Conservation (phyloP, 2,888 invertebrate genomes). For the Linnaemya vulpina region DNA sequence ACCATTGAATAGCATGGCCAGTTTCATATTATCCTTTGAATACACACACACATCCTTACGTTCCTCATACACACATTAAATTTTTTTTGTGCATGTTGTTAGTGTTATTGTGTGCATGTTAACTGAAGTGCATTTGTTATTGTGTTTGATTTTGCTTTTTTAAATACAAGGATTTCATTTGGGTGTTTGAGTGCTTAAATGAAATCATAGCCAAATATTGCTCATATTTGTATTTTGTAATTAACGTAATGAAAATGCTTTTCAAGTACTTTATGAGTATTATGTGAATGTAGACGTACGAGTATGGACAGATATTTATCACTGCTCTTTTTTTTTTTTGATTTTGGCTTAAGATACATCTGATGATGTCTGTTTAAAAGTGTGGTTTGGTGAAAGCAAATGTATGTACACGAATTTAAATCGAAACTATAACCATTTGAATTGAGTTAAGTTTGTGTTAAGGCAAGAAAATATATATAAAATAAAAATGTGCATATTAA, state of each 20-base stretch:
- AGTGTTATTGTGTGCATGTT: constrained; percentile 34
- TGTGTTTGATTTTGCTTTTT: constrained; percentile 16
- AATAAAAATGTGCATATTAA: too few relatives aligned
- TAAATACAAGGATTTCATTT: constrained; percentile 38
- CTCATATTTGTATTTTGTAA: constrained; percentile 75
- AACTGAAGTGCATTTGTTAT: constrained; percentile 66
- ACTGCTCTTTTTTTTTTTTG: constrained; percentile 5
- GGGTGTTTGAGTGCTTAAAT: constrained; percentile 71
- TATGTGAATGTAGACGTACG: not conserved
- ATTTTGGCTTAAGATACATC: constrained; percentile 66
- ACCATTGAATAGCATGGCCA: constrained; percentile 20
- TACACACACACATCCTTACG: constrained; percentile 43
- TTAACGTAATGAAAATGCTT: constrained; percentile 75
- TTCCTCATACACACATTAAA: constrained; percentile 20
- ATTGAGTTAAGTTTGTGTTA: too few relatives aligned
- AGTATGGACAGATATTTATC: constrained; percentile 2
- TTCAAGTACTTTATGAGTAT: constrained; percentile 62
- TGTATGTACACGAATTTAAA: not conserved
- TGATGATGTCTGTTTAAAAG: constrained; percentile 74
- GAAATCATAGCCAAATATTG: constrained; percentile 73
- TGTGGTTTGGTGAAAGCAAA: constrained; percentile 72
- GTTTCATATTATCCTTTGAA: constrained; percentile 49
- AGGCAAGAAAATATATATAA: too few relatives aligned
- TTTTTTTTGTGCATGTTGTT: constrained; percentile 13
- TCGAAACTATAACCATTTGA: not conserved